These are phyloP conservation scores for Cygnus olor DNA, from an alignment of 2,797 vertebrate genomes.

Conservation along the genomic window DNA sequence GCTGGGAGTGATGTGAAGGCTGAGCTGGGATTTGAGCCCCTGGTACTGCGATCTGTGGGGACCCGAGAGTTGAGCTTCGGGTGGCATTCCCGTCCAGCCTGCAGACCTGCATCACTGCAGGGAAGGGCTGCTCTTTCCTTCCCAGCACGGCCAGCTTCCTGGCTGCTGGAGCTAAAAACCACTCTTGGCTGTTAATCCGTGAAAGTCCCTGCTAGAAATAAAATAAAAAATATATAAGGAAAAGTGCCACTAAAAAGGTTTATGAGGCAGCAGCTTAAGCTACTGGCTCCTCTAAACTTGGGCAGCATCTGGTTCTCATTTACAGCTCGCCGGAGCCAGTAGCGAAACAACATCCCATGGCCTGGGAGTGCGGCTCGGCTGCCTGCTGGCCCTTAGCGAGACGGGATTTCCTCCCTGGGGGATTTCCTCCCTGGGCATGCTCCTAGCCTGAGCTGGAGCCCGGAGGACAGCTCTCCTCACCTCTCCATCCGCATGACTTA, in stretches of 20 bases:
- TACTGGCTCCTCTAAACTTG: not conserved
- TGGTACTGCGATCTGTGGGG: not conserved
- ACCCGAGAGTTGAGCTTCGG: not conserved
- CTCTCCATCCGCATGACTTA: not conserved
- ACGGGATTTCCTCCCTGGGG: not conserved
- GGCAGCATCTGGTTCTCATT: slow-evolving; percentile 57
- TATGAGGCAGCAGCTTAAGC: slow-evolving; percentile 55
- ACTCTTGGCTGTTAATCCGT: slow-evolving; percentile 60
- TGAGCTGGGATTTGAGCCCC: not conserved
- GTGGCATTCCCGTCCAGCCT: not conserved
- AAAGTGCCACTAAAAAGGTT: slow-evolving; percentile 59
- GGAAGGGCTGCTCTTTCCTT: not conserved
- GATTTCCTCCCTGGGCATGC: not conserved
- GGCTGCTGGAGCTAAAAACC: not conserved
- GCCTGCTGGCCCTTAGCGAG: rapidly evolving
- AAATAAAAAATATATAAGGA: slow-evolving; percentile 68
- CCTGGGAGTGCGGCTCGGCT: not conserved
- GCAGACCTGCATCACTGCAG: not conserved
- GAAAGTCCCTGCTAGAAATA: slow-evolving; percentile 59
- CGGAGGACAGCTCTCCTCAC: not conserved
- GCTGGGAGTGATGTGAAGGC: not conserved
- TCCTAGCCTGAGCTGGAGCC: not conserved
- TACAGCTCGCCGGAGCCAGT: not conserved
- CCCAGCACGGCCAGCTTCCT: not conserved
- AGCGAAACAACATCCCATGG: not conserved